Conservation (phyloP, 2,113 vertebrate species). For the Silurus asotus region DNA sequence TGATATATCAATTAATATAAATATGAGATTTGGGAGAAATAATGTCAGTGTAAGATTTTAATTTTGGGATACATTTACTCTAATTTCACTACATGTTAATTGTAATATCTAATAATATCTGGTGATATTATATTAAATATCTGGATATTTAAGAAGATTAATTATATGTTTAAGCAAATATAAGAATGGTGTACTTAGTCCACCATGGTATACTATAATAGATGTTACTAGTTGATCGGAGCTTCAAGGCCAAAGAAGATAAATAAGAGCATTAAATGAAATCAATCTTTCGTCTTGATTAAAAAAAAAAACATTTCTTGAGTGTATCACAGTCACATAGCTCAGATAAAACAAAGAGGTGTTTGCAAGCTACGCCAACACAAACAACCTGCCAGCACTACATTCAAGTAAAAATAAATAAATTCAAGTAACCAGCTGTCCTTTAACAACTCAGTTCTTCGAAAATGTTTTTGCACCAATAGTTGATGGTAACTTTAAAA, state of each 20-base stretch:
- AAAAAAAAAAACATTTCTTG: not conserved
- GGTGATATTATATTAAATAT: too few species aligned
- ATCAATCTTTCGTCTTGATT: not conserved
- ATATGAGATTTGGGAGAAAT: too few species aligned
- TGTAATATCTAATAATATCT: too few species aligned
- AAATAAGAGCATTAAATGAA: not conserved
- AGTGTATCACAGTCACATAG: not conserved
- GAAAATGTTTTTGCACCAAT: not conserved
- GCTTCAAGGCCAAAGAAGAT: not conserved
- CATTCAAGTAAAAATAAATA: not conserved
- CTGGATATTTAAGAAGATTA: too few species aligned
- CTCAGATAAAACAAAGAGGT: not conserved
- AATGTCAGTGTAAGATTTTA: too few species aligned
- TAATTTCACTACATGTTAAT: too few species aligned
- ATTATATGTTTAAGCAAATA: too few species aligned
- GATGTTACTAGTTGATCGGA: not conserved
- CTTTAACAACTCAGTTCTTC: not conserved
- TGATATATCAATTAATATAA: too few species aligned
- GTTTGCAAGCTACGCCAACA: not conserved
- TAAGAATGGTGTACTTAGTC: too few species aligned
- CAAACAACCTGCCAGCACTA: not conserved
- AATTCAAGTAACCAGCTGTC: not conserved
- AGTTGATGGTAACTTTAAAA: not conserved
- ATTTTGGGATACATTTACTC: too few species aligned
- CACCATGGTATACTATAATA: not conserved